Conservation (phyloP, 2,888 invertebrate genomes). For the Drosophila anomelani region DNA sequence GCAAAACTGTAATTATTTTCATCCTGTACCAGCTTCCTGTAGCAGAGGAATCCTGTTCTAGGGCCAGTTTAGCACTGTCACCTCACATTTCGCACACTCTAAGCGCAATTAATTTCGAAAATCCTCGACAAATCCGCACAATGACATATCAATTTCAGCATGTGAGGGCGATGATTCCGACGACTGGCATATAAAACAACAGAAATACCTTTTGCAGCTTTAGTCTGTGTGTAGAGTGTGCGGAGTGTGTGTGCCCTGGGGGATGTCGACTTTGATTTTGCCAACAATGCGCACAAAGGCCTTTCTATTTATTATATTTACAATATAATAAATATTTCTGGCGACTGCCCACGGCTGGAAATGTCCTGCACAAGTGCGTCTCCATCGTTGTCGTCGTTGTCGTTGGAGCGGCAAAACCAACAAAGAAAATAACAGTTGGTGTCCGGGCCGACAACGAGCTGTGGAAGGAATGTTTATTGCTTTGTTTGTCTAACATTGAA, state of each 20-base stretch:
- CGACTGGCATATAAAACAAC: conserved; percentile 26
- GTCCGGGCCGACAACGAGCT: conserved; percentile 4
- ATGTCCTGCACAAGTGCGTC: conserved; percentile 21
- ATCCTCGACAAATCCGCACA: conserved; percentile 45
- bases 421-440: conserved; percentile 10
- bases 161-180: conserved; percentile 22
- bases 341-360: conserved; percentile 36
- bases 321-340: conserved; percentile 74
- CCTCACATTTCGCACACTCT: conserved; percentile 26
- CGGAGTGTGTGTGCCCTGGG: conserved; percentile 1
- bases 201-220: conserved; percentile 16
- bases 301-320: conserved; percentile 69
- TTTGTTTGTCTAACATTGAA: conserved; percentile 34
- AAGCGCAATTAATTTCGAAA: conserved; percentile 53
- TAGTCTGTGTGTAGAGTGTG: not conserved
- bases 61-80: conserved; percentile 2
- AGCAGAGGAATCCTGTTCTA: not conserved
- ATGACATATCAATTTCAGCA: conserved; percentile 54
- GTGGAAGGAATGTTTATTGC: conserved; percentile 42
- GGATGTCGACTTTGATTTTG: conserved; percentile 61
- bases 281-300: conserved; percentile 46
- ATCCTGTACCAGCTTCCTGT: not conserved
- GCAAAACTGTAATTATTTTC: not conserved
- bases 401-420: conserved; percentile 33
- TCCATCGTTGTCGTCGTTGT: not conserved